These are phyloP conservation scores for Syrmaticus mikado DNA, from an alignment of 2,113 vertebrate genomes.

Conservation along the genomic window DNA sequence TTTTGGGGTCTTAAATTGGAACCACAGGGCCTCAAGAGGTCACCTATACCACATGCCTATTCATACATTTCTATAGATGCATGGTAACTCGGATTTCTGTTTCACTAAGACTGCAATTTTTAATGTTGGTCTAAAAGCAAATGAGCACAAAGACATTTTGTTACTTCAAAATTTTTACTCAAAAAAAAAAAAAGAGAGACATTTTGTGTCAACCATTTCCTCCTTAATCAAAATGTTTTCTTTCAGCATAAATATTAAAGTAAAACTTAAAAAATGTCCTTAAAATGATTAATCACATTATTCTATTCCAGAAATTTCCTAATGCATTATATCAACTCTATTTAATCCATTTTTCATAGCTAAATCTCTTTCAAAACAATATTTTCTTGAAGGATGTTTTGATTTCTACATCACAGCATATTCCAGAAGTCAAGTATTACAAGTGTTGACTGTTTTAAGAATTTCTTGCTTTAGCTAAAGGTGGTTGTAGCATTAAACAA, in stretches of 20 bases:
- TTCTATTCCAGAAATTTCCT: slow-evolving; percentile 19
- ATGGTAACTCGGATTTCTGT: background rate
- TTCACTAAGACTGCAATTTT: background rate
- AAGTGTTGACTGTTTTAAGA: background rate
- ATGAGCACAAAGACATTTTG: background rate
- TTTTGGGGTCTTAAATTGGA: background rate
- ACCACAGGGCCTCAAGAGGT: background rate
- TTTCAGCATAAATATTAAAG: slow-evolving; percentile 15
- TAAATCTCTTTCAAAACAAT: background rate
- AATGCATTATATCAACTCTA: background rate
- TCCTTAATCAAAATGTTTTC: slow-evolving; percentile 30
- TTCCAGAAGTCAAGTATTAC: background rate
- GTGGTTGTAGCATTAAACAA: background rate
- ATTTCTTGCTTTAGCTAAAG: background rate
- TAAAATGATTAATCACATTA: slow-evolving; percentile 26
- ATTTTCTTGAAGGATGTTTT: background rate
- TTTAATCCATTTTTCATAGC: slow-evolving; percentile 43
- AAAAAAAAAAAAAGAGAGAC: background rate
- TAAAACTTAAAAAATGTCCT: slow-evolving; percentile 26
- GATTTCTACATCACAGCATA: slow-evolving; percentile 22
- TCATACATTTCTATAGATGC: background rate
- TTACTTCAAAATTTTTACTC: background rate
- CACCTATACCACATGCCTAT: background rate
- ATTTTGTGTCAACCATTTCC: background rate
- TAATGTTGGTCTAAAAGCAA: background rate